These are phyloP conservation scores for Drosophila littoralis DNA, from an alignment of 1,140 invertebrate genomes.

Conservation along the genomic window DNA sequence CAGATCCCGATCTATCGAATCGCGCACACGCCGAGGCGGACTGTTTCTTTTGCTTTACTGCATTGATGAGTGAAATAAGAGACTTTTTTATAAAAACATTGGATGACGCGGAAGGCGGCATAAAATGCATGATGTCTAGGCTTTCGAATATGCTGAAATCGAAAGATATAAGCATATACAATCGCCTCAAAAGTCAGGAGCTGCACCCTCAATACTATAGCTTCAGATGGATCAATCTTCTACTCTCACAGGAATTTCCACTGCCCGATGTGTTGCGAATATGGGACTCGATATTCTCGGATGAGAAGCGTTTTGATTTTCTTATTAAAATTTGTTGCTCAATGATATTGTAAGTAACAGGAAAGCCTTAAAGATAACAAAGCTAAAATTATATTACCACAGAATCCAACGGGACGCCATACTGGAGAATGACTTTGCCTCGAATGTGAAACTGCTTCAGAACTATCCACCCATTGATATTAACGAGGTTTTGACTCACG, in stretches of 20 bases:
- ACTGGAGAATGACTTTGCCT: slow-evolving; percentile 93
- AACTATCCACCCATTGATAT: slow-evolving; percentile 92
- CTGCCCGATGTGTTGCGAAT: slow-evolving; percentile 97
- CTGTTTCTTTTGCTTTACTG: slow-evolving; percentile 99
- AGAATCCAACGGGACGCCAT: slow-evolving; percentile 93
- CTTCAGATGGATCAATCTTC: slow-evolving; percentile 95
- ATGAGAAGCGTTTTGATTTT: slow-evolving; percentile 94
- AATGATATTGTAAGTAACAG: slow-evolving; percentile 94
- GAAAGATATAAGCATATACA: slow-evolving; percentile 91
- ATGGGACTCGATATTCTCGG: slow-evolving; percentile 98
- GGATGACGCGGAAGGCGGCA: slow-evolving; percentile 96
- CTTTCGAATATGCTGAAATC: slow-evolving; percentile 90
- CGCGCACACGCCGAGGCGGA: slow-evolving; percentile 97
- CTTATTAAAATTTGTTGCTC: slow-evolving; percentile 96
- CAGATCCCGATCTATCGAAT: slow-evolving; percentile 92
- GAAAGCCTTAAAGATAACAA: background rate
- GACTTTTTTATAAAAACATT: slow-evolving; percentile 99
- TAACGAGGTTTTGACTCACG: slow-evolving; percentile 77
- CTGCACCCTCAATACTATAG: slow-evolving; percentile 96
- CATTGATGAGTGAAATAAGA: slow-evolving; percentile 97
- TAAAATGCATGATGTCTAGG: slow-evolving; percentile 93
- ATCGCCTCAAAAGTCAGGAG: slow-evolving; percentile 91
- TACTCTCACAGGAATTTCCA: slow-evolving; percentile 98
- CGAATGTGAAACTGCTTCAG: slow-evolving; percentile 96
- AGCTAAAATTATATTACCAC: slow-evolving; percentile 43